Evolutionary conservation across 92 coral and sea anemone genomes (phyloP).

Genomic region (Phenganax marumi): DNA sequence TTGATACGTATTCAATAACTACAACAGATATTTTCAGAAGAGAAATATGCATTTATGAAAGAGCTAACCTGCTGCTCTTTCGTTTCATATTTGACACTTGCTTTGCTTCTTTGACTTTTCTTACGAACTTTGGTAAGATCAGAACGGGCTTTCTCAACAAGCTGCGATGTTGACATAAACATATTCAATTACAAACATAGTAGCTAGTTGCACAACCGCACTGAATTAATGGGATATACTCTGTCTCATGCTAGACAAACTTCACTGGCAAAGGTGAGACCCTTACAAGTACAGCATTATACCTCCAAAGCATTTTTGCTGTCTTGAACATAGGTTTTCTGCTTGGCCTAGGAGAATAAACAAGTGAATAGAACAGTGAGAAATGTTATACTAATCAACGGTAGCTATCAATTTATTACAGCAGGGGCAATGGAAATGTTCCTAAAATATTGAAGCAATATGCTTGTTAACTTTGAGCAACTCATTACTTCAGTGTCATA

Average conservation of each 20-base stretch:
- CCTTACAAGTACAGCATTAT: background rate
- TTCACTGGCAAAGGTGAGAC: background rate
- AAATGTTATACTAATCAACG: background rate
- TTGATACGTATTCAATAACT: background rate
- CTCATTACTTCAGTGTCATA: no score
- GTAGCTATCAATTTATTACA: no score
- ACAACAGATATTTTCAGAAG: background rate
- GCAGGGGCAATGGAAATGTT: no score
- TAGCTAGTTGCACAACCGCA: background rate
- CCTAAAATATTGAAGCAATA: no score
- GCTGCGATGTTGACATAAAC: conserved; percentile 41
- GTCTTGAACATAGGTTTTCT: conserved; percentile 77
- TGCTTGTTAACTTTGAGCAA: no score
- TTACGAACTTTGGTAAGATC: conserved; percentile 85
- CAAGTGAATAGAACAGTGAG: background rate
- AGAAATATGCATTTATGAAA: background rate
- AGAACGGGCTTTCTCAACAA: conserved; percentile 78
- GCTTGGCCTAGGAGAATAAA: conserved; percentile 57
- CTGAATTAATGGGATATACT: background rate
- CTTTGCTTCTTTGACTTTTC: conserved; percentile 94
- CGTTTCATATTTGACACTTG: conserved; percentile 87
- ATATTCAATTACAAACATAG: background rate
- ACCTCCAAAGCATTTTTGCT: conserved; percentile 85
- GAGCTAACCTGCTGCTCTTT: conserved; percentile 81
- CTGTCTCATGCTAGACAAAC: no score